Conservation (phyloP, 2,888 invertebrate genomes). For the Eutolmus rufibarbis region DNA sequence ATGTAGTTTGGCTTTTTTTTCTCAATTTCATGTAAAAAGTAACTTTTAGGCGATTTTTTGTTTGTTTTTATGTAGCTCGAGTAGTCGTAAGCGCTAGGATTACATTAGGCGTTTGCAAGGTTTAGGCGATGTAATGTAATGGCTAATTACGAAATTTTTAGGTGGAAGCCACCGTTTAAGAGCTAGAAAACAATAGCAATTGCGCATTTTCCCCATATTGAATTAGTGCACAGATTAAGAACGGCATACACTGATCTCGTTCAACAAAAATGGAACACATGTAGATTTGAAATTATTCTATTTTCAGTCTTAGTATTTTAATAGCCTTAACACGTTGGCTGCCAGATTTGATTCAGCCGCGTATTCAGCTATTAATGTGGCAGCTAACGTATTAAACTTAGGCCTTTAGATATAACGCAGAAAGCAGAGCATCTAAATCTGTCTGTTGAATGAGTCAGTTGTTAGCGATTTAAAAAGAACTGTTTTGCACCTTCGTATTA, state of each 20-base stretch:
- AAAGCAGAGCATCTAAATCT: not conserved
- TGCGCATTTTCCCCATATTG: not conserved
- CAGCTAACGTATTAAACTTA: not conserved
- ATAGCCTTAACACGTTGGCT: not conserved
- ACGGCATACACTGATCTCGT: not conserved
- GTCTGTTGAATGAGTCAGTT: not conserved
- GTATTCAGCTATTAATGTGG: not conserved
- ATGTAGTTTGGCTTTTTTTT: not conserved
- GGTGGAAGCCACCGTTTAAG: not conserved
- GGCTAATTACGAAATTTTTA: not conserved
- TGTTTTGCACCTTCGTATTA: not conserved
- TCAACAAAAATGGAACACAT: not conserved
- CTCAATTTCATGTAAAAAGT: conserved; percentile 27
- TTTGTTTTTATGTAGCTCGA: conserved; percentile 1
- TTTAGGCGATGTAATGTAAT: not conserved
- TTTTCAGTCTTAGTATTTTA: not conserved
- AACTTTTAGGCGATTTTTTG: conserved; percentile 7
- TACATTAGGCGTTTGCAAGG: not conserved
- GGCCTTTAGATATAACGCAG: not conserved
- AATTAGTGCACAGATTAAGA: not conserved
- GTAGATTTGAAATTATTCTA: not conserved
- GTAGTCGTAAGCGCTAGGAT: not conserved
- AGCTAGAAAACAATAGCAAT: not conserved
- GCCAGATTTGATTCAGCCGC: not conserved
- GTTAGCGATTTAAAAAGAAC: not conserved